A percentile compares a stretch with the other conserved stretches of the same genome.
phyloP scores from a whole-genome alignment of 2,888 invertebrate genomes.

The Sinhomidia bicolor region DNA sequence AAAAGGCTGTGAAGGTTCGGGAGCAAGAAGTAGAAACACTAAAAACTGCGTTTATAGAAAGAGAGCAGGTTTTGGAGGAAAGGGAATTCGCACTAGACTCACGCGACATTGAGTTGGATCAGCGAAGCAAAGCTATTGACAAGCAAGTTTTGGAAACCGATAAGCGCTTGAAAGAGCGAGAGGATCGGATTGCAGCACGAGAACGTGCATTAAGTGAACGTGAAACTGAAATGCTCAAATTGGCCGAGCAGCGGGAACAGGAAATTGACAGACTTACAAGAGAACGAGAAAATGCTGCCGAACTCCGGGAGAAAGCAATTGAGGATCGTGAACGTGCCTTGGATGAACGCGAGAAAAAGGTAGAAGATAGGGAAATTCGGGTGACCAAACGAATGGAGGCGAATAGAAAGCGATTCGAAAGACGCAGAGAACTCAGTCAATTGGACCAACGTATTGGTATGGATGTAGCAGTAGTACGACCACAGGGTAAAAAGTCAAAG shows the following conservation, averaged over 20 bases:
- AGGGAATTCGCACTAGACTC: conserved; percentile 50
- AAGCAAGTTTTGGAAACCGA: conserved; percentile 60
- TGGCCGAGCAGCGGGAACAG: conserved; percentile 63
- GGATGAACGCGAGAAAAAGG: conserved; percentile 47
- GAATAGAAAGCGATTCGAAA: conserved; percentile 36
- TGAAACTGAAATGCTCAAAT: conserved; percentile 62
- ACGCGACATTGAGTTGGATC: conserved; percentile 58
- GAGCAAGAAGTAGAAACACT: conserved; percentile 54
- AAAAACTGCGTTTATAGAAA: conserved; percentile 12
- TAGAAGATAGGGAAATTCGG: conserved; percentile 36
- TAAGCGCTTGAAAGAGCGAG: conserved; percentile 62
- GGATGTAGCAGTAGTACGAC: not conserved
- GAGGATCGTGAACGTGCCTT: conserved; percentile 58
- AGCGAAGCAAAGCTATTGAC: conserved; percentile 46
- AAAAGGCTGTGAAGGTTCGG: conserved; percentile 39
- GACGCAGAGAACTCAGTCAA: conserved; percentile 36
- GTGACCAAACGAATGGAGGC: conserved; percentile 58
- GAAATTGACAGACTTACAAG: conserved; percentile 53
- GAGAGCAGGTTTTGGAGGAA: conserved; percentile 56
- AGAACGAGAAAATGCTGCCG: conserved; percentile 52
- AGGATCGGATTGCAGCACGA: conserved; percentile 42
- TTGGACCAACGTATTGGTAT: conserved; percentile 53
- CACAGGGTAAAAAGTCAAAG: not conserved
- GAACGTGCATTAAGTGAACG: conserved; percentile 49
- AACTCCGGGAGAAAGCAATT: conserved; percentile 43